phyloP scores from a whole-genome alignment of 1,140 invertebrate genomes.

The Geopemphigus sp. region DNA sequence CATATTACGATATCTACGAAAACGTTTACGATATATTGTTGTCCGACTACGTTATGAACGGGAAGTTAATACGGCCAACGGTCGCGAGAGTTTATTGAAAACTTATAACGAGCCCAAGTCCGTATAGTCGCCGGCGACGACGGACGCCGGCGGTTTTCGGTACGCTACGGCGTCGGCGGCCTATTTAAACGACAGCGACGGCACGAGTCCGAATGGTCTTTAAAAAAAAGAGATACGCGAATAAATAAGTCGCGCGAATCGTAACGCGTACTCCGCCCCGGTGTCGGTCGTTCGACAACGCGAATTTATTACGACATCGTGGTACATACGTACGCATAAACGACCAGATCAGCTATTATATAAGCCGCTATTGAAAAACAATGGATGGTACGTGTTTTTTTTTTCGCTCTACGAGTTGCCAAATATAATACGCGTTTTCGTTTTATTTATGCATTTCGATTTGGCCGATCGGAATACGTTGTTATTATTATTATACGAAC shows the following conservation, averaged over 20 bases:
- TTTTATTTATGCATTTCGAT: conserved; percentile 21
- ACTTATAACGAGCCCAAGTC: conserved; percentile 31
- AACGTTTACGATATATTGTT: no score
- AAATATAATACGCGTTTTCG: conserved; percentile 15
- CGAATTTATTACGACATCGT: background rate
- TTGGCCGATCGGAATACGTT: background rate
- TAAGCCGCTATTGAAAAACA: conserved; percentile 21
- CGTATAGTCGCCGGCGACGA: background rate
- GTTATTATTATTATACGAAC: background rate
- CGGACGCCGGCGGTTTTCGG: background rate
- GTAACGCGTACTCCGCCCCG: background rate
- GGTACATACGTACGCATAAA: background rate
- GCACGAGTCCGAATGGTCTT: no score
- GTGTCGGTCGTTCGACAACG: background rate
- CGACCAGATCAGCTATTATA: background rate
- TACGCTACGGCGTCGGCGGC: background rate
- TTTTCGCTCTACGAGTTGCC: background rate
- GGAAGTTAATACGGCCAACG: no score
- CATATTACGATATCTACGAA: no score
- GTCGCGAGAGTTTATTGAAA: no score
- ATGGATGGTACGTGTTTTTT: background rate
- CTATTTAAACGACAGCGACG: no score
- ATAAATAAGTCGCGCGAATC: conserved; percentile 2
- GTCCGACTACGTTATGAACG: no score
- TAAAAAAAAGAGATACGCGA: conserved; percentile 4